phyloP scores from a whole-genome alignment of 2,797 vertebrate genomes.

The Philypnodon macrostomus region DNA sequence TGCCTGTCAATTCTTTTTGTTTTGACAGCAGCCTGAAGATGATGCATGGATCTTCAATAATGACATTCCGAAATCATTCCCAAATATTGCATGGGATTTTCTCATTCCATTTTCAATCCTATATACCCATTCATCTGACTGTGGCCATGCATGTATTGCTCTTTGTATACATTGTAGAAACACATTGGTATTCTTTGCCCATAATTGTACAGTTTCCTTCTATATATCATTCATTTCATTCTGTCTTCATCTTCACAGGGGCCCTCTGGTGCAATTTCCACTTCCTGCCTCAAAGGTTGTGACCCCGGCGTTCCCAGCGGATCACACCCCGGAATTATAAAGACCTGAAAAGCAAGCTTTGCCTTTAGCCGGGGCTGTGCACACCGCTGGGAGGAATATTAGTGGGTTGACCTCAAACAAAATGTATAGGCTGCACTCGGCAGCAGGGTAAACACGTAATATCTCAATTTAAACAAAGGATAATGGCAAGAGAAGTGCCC shows the following conservation, averaged over 20 bases:
- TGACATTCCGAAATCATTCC: not conserved
- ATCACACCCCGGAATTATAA: conserved; percentile 59
- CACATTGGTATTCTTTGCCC: conserved; percentile 10
- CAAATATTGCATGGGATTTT: not conserved
- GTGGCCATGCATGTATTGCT: not conserved
- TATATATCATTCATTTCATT: conserved; percentile 33
- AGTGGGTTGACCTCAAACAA: conserved; percentile 71
- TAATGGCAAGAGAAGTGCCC: conserved; percentile 28
- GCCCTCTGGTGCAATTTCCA: conserved; percentile 52
- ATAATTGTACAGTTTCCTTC: conserved; percentile 21
- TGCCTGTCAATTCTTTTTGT: conserved; percentile 10
- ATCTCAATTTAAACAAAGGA: conserved; percentile 64
- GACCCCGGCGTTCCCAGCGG: conserved; percentile 28
- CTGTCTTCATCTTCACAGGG: too few relatives aligned
- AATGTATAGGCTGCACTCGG: conserved; percentile 58
- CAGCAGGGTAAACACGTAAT: conserved; percentile 72
- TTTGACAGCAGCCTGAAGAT: not conserved
- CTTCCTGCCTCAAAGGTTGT: conserved; percentile 48
- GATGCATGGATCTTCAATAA: not conserved
- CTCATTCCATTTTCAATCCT: not conserved
- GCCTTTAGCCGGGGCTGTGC: conserved; percentile 8
- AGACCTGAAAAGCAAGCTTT: conserved; percentile 40
- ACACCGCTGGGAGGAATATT: conserved; percentile 53
- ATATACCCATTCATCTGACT: not conserved
- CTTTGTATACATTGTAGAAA: conserved; percentile 4